Evolutionary conservation across 2,888 invertebrate genomes (phyloP), one percentile per base, ranked within the genome.

Genomic region (Cantharis rustica): DNA sequence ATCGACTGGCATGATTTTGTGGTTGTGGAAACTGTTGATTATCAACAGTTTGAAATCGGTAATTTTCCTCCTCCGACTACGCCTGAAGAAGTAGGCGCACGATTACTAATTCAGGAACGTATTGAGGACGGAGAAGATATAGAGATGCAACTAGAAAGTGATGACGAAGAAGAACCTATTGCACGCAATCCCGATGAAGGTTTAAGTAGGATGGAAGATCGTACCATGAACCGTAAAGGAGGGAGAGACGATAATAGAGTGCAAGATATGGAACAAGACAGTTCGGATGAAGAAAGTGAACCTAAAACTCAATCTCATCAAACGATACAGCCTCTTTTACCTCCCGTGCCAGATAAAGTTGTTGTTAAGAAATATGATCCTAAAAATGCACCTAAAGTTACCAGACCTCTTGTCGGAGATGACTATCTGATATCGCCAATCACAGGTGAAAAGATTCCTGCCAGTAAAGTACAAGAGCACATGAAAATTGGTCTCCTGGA

Each of bases 1-100:
- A 98, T 99, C 80, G 99, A 99, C 87, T 99, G 99, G 99, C 99
- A 99, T 87, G 99, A 99, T 88, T 99, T 99, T 88, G 99, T 99
- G 0, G 99, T 99, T 0, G 99, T 99, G 0, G 99, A 99, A 89
- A 99, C 99, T 0, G 99, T 99, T 0, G 99, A 99, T 88, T 99
- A 99, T 87, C 98, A 98, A 82, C 96, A 97, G 0, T 96, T 96
- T 83, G 99, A 99, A 89, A 94, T 95, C 11, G 97, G 98, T 0
- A 96, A 98, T 86, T 97, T 98, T 85, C 98, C 98, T 0, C 97
- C 98, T 2, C 99, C 98, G 0, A 99, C 98, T 0, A 98, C 97
- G 5, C 98, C 98, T 0, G 95, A 97, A 80, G 98, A 98, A 89
- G 98, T 99, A 0, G 99, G 99, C 2, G 97, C 98, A 1, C 90